These are phyloP conservation scores for Rhinella marina DNA, from an alignment of 2,797 vertebrate species.

Conservation along the genomic window DNA sequence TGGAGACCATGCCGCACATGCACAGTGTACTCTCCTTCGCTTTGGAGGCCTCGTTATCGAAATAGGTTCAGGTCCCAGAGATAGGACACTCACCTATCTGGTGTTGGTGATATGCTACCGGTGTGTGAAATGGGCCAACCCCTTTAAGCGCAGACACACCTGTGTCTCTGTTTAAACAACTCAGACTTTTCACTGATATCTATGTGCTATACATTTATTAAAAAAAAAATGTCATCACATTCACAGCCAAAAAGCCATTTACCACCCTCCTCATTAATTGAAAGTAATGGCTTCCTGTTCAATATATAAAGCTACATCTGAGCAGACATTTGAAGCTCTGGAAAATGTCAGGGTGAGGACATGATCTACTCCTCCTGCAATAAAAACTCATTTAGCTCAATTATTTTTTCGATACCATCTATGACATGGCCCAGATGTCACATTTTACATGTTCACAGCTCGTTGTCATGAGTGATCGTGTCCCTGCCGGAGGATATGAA, in stretches of 20 bases:
- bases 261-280: constrained; percentile 14
- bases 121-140: too few species aligned
- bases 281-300: constrained; percentile 9
- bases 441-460: constrained; percentile 8
- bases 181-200: too few species aligned
- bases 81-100: too few species aligned
- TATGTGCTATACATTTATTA: too few species aligned
- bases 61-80: too few species aligned
- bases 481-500: not conserved
- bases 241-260: not conserved
- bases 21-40: too few species aligned
- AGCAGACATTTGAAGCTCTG: constrained; percentile 41
- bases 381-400: constrained; percentile 26
- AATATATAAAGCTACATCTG: not conserved
- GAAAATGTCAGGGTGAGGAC: constrained; percentile 49
- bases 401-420: constrained; percentile 36
- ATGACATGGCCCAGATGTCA: constrained; percentile 24
- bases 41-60: too few species aligned
- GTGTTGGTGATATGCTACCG: too few species aligned
- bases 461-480: constrained; percentile 4
- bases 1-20: too few species aligned
- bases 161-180: too few species aligned
- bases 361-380: constrained; percentile 31
- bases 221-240: not conserved
- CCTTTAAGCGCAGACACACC: too few species aligned